These are phyloP conservation scores for Gorsachius magnificus DNA, from an alignment of 2,797 vertebrate species.

Conservation along the genomic window DNA sequence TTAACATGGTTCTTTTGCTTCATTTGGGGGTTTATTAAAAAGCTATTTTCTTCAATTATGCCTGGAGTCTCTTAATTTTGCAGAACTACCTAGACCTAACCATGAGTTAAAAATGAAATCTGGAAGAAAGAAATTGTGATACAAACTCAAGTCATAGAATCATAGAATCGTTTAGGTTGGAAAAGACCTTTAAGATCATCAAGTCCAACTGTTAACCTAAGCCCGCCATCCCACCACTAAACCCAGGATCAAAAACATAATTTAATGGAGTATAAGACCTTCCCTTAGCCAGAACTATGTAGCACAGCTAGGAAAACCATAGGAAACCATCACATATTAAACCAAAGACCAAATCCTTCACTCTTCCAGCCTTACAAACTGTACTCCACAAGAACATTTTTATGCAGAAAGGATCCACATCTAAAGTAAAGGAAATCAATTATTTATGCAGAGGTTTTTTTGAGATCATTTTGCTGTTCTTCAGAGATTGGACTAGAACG, in stretches of 20 bases:
- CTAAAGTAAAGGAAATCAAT: slow-evolving; percentile 44
- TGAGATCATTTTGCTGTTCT: slow-evolving; percentile 43
- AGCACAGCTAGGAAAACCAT: not conserved
- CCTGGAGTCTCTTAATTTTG: not conserved
- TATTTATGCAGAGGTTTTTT: slow-evolving; percentile 48
- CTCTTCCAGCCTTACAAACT: not conserved
- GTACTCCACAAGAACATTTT: not conserved
- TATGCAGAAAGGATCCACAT: not conserved
- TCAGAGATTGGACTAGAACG: slow-evolving; percentile 14
- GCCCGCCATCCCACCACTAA: too few species aligned
- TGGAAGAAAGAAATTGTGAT: not conserved
- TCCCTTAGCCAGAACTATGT: not conserved
- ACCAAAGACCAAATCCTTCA: not conserved
- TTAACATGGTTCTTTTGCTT: not conserved
- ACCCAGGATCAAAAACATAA: not conserved
- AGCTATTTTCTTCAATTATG: not conserved
- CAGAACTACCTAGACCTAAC: not conserved
- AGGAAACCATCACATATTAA: rapidly evolving
- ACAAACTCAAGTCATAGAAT: not conserved
- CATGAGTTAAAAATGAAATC: not conserved
- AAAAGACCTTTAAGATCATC: too few species aligned
- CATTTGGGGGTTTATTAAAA: not conserved
- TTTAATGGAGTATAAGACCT: not conserved
- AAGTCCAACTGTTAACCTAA: too few species aligned
- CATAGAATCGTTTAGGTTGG: too few species aligned